phyloP scores from a whole-genome alignment of 2,113 vertebrate genomes.

The Macroglossus sobrinus region DNA sequence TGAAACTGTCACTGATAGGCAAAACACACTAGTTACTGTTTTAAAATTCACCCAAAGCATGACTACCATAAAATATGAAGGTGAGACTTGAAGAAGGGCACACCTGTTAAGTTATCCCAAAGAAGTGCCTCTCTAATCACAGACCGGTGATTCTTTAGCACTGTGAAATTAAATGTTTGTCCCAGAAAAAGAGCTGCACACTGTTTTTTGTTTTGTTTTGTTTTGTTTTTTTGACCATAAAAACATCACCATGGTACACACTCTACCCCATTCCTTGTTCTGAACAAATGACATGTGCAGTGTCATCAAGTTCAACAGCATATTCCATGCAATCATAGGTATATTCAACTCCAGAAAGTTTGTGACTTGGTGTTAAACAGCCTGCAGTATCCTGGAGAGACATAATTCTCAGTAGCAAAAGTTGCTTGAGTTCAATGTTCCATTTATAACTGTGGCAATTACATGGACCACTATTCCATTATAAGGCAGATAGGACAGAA shows the following conservation, averaged over 20 bases:
- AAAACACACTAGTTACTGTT: slow-evolving; percentile 45
- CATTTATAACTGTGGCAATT: neutral
- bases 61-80: neutral
- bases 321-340: neutral
- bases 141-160: neutral
- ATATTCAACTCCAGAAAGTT: neutral
- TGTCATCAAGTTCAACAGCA: neutral
- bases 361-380: neutral
- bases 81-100: neutral
- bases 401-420: neutral
- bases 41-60: neutral
- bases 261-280: neutral
- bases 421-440: neutral
- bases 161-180: neutral
- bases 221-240: neutral
- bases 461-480: neutral
- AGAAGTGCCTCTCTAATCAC: neutral
- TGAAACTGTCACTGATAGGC: slow-evolving; percentile 59
- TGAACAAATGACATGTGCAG: neutral
- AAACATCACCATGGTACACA: neutral
- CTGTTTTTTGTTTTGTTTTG: neutral
- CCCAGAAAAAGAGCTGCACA: neutral
- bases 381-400: neutral
- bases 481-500: slow-evolving; percentile 14
- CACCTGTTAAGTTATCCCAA: neutral